phyloP scores from a whole-genome alignment of 2,888 invertebrate genomes.

The Oscheius sp. region DNA sequence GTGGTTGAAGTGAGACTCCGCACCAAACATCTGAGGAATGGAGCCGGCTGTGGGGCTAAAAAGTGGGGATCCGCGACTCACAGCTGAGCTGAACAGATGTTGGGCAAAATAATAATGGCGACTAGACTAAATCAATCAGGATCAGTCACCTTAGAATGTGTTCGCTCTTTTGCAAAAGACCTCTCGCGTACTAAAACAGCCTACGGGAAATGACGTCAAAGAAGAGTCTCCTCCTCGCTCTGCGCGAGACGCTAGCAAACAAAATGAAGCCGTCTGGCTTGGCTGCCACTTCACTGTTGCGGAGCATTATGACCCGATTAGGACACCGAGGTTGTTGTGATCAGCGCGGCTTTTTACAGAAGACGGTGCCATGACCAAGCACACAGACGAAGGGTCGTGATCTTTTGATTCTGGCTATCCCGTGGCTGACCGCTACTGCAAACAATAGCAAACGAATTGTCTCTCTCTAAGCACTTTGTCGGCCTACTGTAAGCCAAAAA shows the following conservation, averaged over 20 bases:
- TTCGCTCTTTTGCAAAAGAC: not conserved
- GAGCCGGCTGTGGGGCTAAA: slow-evolving; percentile 1
- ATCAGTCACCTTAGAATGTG: not conserved
- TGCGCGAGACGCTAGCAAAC: slow-evolving; percentile 33
- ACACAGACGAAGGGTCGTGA: too few relatives aligned
- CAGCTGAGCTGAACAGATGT: not conserved
- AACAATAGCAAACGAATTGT: not conserved
- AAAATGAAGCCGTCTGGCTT: slow-evolving; percentile 28
- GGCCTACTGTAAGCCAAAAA: not conserved
- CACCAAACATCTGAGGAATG: slow-evolving; percentile 19
- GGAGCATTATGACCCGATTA: slow-evolving; percentile 14
- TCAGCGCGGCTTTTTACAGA: too few relatives aligned
- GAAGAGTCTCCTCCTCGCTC: not conserved
- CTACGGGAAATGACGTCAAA: slow-evolving; percentile 34
- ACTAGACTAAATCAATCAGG: not conserved
- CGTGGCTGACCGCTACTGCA: not conserved
- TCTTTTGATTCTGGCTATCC: not conserved
- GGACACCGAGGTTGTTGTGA: not conserved
- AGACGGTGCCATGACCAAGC: too few relatives aligned
- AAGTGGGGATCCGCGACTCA: not conserved
- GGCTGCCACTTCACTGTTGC: slow-evolving; percentile 18
- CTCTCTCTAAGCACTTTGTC: not conserved
- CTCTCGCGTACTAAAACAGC: not conserved
- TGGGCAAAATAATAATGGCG: slow-evolving; percentile 6
- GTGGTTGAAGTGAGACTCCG: not conserved